A percentile compares a stretch with the other conserved stretches of the same genome.
Evolutionary conservation across 2,888 invertebrate genomes (phyloP).

Genomic region (Platynereis dumerilii): DNA sequence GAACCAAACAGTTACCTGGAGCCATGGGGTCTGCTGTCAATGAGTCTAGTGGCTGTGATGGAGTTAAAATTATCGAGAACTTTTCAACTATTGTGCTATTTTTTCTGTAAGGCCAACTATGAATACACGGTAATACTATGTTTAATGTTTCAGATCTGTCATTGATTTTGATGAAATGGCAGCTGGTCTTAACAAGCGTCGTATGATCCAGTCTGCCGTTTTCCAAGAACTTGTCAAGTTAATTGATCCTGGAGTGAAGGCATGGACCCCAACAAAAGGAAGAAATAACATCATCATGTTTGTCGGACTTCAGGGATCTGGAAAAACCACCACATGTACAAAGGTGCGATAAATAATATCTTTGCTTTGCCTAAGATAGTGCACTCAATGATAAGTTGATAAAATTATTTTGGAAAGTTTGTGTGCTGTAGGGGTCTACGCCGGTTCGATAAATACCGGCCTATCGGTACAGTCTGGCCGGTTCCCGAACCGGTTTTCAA

Average conservation of each 20-base stretch:
- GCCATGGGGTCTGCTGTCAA: not conserved
- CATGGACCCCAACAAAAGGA: conserved; percentile 94
- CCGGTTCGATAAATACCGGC: too few species aligned
- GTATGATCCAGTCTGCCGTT: conserved; percentile 97
- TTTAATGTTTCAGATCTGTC: conserved; percentile 71
- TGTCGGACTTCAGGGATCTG: conserved; percentile 98
- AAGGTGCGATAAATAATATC: conserved; percentile 67
- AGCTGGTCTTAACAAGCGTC: conserved; percentile 90
- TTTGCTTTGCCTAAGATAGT: too few species aligned
- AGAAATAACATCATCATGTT: conserved; percentile 98
- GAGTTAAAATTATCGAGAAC: too few species aligned
- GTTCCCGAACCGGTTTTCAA: too few species aligned
- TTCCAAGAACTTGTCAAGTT: conserved; percentile 98
- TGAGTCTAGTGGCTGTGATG: not conserved
- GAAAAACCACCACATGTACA: conserved; percentile 99
- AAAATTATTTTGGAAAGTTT: too few species aligned
- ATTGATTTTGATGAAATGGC: conserved; percentile 99
- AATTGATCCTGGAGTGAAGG: conserved; percentile 97
- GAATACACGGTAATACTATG: too few species aligned
- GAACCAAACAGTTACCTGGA: too few species aligned
- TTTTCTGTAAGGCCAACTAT: too few species aligned
- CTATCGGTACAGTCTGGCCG: too few species aligned
- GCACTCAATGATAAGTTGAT: too few species aligned
- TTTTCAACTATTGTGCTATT: too few species aligned
- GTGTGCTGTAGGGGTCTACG: too few species aligned